A percentile compares a stretch with the other conserved stretches of the same genome.
Evolutionary conservation across 2,113 vertebrate species (phyloP).

Genomic region (Arvicanthis niloticus): DNA sequence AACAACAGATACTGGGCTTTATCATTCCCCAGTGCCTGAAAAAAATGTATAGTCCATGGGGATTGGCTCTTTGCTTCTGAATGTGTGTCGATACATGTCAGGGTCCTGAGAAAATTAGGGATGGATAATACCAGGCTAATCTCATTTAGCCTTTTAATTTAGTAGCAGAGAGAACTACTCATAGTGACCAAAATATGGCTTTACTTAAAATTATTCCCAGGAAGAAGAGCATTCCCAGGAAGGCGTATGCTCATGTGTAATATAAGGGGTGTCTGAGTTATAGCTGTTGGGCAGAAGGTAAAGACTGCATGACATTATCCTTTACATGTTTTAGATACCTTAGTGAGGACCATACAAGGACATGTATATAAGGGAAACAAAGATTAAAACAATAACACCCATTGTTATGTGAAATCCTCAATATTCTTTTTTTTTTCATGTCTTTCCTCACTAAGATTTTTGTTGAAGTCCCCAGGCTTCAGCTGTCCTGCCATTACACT

Average conservation of each 20-base stretch:
- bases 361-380: neutral
- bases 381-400: neutral
- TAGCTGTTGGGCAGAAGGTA: constrained; percentile 10
- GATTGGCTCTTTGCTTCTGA: neutral
- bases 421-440: neutral
- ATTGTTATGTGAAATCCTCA: neutral
- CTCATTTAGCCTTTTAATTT: constrained; percentile 26
- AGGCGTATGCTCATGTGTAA: constrained; percentile 10
- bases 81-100: neutral
- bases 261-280: neutral
- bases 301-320: neutral
- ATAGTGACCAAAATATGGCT: constrained; percentile 41
- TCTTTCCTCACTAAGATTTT: constrained; percentile 16
- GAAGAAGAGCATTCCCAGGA: neutral
- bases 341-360: neutral
- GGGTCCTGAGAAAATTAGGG: neutral
- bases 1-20: constrained; percentile 81
- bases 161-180: constrained; percentile 2
- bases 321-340: constrained; percentile 26
- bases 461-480: constrained; percentile 51
- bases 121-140: fast-evolving
- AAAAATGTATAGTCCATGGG: neutral
- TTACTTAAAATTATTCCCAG: neutral
- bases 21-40: constrained; percentile 75
- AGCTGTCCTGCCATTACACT: constrained; percentile 52